Conservation (phyloP, 2,888 invertebrate genomes). For the Drosophila paramelanica region DNA sequence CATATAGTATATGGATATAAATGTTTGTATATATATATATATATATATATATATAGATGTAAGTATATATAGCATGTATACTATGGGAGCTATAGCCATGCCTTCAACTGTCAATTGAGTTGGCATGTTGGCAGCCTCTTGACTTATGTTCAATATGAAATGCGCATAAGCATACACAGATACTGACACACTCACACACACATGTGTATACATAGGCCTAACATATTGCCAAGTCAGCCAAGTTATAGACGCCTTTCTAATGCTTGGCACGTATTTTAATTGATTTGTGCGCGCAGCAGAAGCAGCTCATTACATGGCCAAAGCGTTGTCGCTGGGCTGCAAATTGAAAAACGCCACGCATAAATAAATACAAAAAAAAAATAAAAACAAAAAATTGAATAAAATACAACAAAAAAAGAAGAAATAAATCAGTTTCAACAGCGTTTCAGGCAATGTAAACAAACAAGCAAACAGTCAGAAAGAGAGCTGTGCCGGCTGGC, state of each 20-base stretch:
- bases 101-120: constrained; percentile 78
- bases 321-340: constrained; percentile 18
- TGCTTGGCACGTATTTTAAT: constrained; percentile 83
- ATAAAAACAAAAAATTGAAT: neutral
- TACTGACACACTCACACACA: constrained; percentile 4
- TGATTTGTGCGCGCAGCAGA: constrained; percentile 70
- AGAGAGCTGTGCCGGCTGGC: neutral
- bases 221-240: constrained; percentile 64
- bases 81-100: constrained; percentile 33
- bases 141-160: constrained; percentile 76
- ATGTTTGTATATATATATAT: constrained; percentile 15
- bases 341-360: constrained; percentile 41
- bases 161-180: constrained; percentile 69
- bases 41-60: constrained; percentile 32
- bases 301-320: constrained; percentile 55
- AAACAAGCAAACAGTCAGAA: constrained; percentile 46
- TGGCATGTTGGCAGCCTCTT: constrained; percentile 80
- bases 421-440: constrained; percentile 50
- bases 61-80: constrained; percentile 9
- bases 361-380: constrained; percentile 10
- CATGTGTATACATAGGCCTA: constrained; percentile 13
- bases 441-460: constrained; percentile 53
- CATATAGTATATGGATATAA: constrained; percentile 55
- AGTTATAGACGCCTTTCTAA: constrained; percentile 54
- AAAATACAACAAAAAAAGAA: constrained; percentile 11